phyloP scores from a whole-genome alignment of 1,140 invertebrate species.

The Rhopalosiphum maidis region DNA sequence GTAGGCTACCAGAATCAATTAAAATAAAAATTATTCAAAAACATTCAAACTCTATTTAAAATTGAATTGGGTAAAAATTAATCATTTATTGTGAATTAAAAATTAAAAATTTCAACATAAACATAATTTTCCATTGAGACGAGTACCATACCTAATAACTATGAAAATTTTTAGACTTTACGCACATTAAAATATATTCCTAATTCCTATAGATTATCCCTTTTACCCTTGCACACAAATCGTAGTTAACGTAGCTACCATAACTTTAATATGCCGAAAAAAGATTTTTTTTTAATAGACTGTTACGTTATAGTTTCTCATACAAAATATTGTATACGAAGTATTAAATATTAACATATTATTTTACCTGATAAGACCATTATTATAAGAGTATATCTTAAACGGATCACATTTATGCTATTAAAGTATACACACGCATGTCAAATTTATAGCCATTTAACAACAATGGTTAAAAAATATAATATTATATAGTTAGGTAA shows the following conservation, averaged over 20 bases:
- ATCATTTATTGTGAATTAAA: background rate
- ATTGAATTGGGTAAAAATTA: background rate
- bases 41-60: background rate
- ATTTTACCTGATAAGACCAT: slow-evolving; percentile 81
- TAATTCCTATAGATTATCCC: background rate
- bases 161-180: too few species aligned
- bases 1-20: background rate
- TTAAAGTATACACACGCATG: slow-evolving; percentile 81
- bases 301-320: background rate
- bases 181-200: too few species aligned
- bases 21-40: too few species aligned
- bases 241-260: too few species aligned
- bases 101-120: background rate
- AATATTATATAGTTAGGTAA: background rate
- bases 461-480: slow-evolving; percentile 71
- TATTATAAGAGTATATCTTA: slow-evolving; percentile 76
- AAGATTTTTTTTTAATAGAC: background rate
- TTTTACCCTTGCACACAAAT: too few species aligned
- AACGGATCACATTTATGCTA: slow-evolving; percentile 83
- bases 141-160: too few species aligned
- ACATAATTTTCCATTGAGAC: background rate
- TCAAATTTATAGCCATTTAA: slow-evolving; percentile 93
- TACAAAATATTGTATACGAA: background rate
- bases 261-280: background rate
- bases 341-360: background rate